Evolutionary conservation across 2,888 invertebrate species (phyloP).

Genomic region (Chouioia cunea): DNA sequence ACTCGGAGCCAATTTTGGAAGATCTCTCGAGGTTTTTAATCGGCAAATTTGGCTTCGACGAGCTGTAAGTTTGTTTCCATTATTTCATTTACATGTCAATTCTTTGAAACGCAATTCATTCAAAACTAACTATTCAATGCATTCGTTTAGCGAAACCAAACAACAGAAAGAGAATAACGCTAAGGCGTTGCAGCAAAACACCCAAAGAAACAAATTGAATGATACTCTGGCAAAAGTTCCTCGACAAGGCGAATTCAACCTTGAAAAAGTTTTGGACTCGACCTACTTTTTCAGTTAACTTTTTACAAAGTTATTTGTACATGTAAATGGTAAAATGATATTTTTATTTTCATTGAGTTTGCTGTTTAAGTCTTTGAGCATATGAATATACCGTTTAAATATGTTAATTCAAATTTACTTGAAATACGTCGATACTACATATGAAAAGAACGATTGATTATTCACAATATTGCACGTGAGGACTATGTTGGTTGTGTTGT

Average conservation of each 20-base stretch:
- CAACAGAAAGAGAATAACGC: conserved; percentile 49
- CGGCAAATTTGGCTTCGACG: conserved; percentile 72
- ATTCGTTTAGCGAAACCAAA: conserved; percentile 68
- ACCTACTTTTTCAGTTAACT: conserved; percentile 87
- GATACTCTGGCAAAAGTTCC: conserved; percentile 76
- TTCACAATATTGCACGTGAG: too few species aligned
- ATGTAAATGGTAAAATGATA: too few species aligned
- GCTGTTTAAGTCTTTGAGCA: too few species aligned
- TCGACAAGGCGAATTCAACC: conserved; percentile 81
- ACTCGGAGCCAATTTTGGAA: conserved; percentile 92
- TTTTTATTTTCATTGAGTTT: too few species aligned
- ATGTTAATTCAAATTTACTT: too few species aligned
- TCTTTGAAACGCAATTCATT: background rate
- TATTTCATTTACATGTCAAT: too few species aligned
- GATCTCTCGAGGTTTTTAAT: conserved; percentile 83
- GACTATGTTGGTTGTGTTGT: too few species aligned
- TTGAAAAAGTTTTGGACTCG: conserved; percentile 81
- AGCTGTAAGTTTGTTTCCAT: conserved; percentile 38
- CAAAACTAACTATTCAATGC: background rate
- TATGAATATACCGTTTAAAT: too few species aligned
- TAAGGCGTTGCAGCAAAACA: conserved; percentile 48
- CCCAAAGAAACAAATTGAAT: conserved; percentile 67
- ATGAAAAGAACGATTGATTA: too few species aligned
- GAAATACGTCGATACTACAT: too few species aligned
- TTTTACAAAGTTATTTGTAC: conserved; percentile 17